Evolutionary conservation across 2,797 vertebrate species (phyloP).

Genomic region (Leuciscus waleckii): DNA sequence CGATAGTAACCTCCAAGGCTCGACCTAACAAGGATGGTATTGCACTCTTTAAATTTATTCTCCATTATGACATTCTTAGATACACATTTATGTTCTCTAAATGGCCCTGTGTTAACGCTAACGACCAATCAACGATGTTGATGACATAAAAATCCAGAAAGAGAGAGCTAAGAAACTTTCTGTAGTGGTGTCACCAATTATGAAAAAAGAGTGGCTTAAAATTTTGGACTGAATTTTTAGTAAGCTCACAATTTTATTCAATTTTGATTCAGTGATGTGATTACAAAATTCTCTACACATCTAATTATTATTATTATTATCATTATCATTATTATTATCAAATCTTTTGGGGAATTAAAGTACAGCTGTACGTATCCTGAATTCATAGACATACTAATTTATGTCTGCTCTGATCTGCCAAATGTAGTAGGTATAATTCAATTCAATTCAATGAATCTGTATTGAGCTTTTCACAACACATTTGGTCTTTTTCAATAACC

Average conservation of each 20-base stretch:
- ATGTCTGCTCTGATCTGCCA: not conserved
- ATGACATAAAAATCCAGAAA: not conserved
- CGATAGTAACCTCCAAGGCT: not conserved
- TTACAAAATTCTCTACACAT: not conserved
- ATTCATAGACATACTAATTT: not conserved
- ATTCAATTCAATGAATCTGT: not conserved
- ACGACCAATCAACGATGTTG: not conserved
- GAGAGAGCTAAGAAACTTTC: conserved; percentile 11
- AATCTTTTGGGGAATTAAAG: not conserved
- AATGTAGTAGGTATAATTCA: not conserved
- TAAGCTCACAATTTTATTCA: not conserved
- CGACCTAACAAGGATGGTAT: not conserved
- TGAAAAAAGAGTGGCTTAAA: not conserved
- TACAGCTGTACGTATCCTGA: not conserved
- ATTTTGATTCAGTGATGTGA: not conserved
- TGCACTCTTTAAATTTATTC: not conserved
- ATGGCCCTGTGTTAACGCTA: not conserved
- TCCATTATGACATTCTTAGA: not conserved
- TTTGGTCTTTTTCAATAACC: not conserved
- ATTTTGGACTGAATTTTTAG: not conserved
- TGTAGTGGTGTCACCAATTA: not conserved
- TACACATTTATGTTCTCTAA: not conserved
- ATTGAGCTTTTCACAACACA: not conserved
- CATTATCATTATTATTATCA: not conserved
- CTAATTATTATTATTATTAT: too few species aligned